phyloP scores from a whole-genome alignment of 2,797 vertebrate genomes.

The Coregonus suidteri region DNA sequence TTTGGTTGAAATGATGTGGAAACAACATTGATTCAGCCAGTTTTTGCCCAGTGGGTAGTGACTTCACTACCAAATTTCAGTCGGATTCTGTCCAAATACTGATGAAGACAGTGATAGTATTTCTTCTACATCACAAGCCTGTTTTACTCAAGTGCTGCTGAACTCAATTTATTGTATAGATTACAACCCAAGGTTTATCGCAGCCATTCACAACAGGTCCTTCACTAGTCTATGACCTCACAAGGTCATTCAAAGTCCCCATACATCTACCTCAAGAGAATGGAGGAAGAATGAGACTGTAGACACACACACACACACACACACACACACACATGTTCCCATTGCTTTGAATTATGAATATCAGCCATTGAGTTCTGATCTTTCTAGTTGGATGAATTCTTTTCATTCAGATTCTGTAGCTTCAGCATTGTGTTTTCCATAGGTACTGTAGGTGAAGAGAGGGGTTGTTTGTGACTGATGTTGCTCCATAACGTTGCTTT shows the following conservation, averaged over 20 bases:
- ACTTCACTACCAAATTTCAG: not conserved
- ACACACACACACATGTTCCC: not conserved
- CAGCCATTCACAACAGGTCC: not conserved
- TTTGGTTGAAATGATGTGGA: too few species aligned
- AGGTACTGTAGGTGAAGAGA: too few species aligned
- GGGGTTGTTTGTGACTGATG: too few species aligned
- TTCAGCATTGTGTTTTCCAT: too few species aligned
- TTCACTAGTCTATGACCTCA: not conserved
- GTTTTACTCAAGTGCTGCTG: not conserved
- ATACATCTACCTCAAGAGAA: not conserved
- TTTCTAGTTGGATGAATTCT: too few species aligned
- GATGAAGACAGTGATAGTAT: constrained; percentile 1
- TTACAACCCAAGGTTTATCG: not conserved
- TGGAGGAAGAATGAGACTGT: not conserved
- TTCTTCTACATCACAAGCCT: not conserved
- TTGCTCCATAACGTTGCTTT: not conserved
- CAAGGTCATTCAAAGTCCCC: not conserved
- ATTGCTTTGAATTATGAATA: too few species aligned
- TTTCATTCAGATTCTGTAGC: too few species aligned
- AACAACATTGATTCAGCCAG: too few species aligned
- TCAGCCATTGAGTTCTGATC: too few species aligned
- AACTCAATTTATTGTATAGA: not conserved
- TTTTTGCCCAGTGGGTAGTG: not conserved
- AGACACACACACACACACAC: not conserved
- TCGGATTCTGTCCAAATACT: not conserved